Conservation (phyloP, 2,888 invertebrate genomes). For the Oasisia sp. region DNA sequence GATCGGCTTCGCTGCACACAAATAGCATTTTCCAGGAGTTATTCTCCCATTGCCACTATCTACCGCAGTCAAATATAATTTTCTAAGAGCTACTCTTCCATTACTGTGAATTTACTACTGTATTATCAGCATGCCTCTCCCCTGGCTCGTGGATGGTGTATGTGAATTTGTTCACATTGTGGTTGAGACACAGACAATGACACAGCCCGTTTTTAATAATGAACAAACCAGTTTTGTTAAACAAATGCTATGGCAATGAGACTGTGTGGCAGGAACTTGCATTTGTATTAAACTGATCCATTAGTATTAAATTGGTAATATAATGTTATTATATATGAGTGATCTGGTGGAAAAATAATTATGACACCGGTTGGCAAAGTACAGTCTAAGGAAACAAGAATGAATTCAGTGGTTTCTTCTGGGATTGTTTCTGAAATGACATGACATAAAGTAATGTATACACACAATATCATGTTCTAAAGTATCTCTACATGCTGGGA, state of each 20-base stretch:
- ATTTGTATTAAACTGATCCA: too few species aligned
- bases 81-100: not conserved
- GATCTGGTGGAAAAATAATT: not conserved
- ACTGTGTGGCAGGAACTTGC: not conserved
- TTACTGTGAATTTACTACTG: not conserved
- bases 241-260: not conserved
- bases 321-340: too few species aligned
- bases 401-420: not conserved
- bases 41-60: not conserved
- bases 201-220: not conserved
- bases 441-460: not conserved
- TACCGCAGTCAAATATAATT: not conserved
- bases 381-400: not conserved
- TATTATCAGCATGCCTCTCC: not conserved
- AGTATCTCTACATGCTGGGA: not conserved
- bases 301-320: too few species aligned
- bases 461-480: not conserved
- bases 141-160: not conserved
- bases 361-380: not conserved
- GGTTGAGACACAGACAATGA: not conserved
- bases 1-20: not conserved
- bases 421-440: not conserved
- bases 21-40: constrained; percentile 13
- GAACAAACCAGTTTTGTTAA: not conserved
- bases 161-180: not conserved